These are phyloP conservation scores for Aphaenogaster floridana DNA, from an alignment of 1,140 invertebrate genomes.

Conservation along the genomic window DNA sequence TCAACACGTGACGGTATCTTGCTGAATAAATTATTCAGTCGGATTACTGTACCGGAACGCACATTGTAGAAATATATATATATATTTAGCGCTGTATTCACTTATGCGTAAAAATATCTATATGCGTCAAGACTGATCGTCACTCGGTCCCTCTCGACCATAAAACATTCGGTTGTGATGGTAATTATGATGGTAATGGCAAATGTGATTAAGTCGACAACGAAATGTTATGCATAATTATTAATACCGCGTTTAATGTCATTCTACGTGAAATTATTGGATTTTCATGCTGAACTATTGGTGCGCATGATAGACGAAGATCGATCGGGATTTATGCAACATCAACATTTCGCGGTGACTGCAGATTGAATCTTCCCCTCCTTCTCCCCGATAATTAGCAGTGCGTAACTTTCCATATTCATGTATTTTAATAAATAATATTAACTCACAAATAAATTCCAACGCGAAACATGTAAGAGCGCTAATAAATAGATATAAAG, in stretches of 20 bases:
- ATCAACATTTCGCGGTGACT: conserved; percentile 16
- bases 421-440: conserved; percentile 18
- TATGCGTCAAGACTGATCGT: conserved; percentile 9
- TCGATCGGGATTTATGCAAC: conserved; percentile 30
- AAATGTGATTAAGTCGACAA: conserved; percentile 54
- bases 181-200: conserved; percentile 46
- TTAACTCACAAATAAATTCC: neutral
- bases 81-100: neutral
- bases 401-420: conserved; percentile 3
- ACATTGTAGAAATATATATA: neutral
- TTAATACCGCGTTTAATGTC: conserved; percentile 38
- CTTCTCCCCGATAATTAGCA: neutral
- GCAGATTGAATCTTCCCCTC: conserved; percentile 17
- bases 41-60: neutral
- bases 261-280: conserved; percentile 35
- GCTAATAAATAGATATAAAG: neutral
- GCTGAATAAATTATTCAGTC: conserved; percentile 34
- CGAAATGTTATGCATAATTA: conserved; percentile 46
- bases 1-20: neutral
- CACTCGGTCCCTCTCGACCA: conserved; percentile 13
- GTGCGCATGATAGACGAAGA: conserved; percentile 27
- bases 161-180: conserved; percentile 47
- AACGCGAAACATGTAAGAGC: neutral
- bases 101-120: conserved; percentile 46
- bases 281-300: conserved; percentile 19